phyloP scores from a whole-genome alignment of 2,888 invertebrate genomes.

The Mamestra brassicae region DNA sequence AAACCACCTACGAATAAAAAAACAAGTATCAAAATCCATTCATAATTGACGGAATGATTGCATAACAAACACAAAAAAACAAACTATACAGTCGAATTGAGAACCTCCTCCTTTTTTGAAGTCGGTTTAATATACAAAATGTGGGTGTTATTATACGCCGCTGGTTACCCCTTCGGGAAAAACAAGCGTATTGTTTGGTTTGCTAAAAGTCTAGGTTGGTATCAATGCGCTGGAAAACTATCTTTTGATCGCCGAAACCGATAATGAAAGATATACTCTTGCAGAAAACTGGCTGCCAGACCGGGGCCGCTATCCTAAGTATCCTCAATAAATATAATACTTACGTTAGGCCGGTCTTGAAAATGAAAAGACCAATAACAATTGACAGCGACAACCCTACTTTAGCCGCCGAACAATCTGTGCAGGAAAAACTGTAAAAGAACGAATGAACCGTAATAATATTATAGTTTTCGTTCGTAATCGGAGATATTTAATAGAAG shows the following conservation, averaged over 20 bases:
- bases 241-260: background rate
- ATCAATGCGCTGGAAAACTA: background rate
- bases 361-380: slow-evolving; percentile 34
- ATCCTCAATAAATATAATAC: slow-evolving; percentile 41
- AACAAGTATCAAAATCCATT: no score
- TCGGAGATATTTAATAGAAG: slow-evolving; percentile 52
- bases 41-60: no score
- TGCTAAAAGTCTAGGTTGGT: background rate
- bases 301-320: background rate
- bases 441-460: slow-evolving; percentile 27
- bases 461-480: slow-evolving; percentile 29
- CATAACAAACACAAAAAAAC: no score
- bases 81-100: no score
- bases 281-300: slow-evolving; percentile 4
- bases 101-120: no score
- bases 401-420: slow-evolving; percentile 35
- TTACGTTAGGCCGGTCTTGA: slow-evolving; percentile 32
- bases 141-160: background rate
- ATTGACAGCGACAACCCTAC: slow-evolving; percentile 45
- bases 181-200: background rate
- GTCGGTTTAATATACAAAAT: background rate
- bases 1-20: no score
- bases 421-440: slow-evolving; percentile 17
- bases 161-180: background rate
- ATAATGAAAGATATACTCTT: background rate